Evolutionary conservation across 2,888 invertebrate genomes (phyloP).

Genomic region (Eledona agricola): DNA sequence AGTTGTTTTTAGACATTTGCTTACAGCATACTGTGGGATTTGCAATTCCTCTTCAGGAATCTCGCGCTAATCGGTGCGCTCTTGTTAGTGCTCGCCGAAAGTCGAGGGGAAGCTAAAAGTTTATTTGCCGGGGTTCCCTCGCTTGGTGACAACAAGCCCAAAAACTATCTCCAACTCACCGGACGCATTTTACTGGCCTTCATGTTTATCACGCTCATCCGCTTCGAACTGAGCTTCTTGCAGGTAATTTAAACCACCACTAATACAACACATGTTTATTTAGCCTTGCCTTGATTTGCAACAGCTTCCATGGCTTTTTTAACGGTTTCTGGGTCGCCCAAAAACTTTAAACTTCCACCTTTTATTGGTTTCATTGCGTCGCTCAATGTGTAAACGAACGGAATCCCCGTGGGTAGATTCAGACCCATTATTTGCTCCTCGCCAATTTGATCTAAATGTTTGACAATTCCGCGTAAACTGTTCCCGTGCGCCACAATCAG

Average conservation of each 20-base stretch:
- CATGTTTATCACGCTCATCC: conserved; percentile 97
- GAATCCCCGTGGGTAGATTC: conserved; percentile 72
- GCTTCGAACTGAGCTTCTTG: conserved; percentile 90
- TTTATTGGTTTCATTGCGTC: conserved; percentile 73
- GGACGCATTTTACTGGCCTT: conserved; percentile 96
- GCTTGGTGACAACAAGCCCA: conserved; percentile 94
- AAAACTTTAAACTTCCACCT: conserved; percentile 71
- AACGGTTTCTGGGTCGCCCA: conserved; percentile 82
- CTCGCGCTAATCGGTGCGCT: conserved; percentile 97
- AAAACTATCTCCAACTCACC: conserved; percentile 94
- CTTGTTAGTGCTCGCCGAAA: conserved; percentile 94
- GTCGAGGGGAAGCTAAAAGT: conserved; percentile 90
- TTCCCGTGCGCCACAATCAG: conserved; percentile 89
- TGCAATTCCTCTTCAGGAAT: conserved; percentile 96
- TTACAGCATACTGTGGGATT: conserved; percentile 97
- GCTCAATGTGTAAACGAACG: conserved; percentile 76
- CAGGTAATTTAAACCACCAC: conserved; percentile 67
- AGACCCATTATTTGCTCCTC: conserved; percentile 69
- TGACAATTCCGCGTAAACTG: conserved; percentile 84
- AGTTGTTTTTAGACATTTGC: conserved; percentile 79
- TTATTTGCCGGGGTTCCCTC: conserved; percentile 96
- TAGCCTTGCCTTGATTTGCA: conserved; percentile 80
- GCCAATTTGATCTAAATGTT: conserved; percentile 77
- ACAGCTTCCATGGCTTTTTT: conserved; percentile 79
- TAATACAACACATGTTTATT: conserved; percentile 59